Evolutionary conservation across 2,797 vertebrate genomes (phyloP), one percentile per base, ranked within the genome.

Genomic region (Gymnodraco acuticeps): DNA sequence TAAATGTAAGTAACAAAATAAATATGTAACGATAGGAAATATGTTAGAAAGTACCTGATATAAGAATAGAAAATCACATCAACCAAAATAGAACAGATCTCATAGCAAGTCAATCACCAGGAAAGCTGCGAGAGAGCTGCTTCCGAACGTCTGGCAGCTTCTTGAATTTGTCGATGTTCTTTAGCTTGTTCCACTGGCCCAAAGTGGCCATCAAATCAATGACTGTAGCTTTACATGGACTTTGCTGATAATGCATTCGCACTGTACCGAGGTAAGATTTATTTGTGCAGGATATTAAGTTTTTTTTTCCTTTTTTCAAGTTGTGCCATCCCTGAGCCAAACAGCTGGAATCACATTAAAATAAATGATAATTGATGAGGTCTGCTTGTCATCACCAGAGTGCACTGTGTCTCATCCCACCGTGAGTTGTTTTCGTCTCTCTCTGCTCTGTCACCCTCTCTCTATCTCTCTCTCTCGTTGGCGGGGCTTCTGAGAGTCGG

Each of bases 401-500:
- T 3, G 52, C 55, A 63, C 64, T 67, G 56, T 46, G 69, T 86
- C 79, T 87, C 73, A 54, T 83, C 72, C 71, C 52, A 60, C 43
- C 66, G 54, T 73, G 46, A 46, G 52, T 71, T 70, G 60, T 62
- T 70, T 70, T 75, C 33, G 2, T 68, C 15, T 48, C 45, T 46
- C 54, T 70, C 51, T 60, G 16, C 51, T 0, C 33, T 77, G 48
- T 27, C n/a, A 33, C 16, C 23, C 71, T 38, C 64, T 73, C 15
- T 75, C n/a, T 55, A 38, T 74, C 43, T 58, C 68, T 60, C 58
- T 77, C 74, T 47, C 68, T 77, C 12, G 13, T 71, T 90, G 92
- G 91, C 89, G 9, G 6, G 58, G 86, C 86, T 90, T 94, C 92
- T 87, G 81, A 92, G 88, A 83, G 75, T 27, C 3, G 27, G 20